These are phyloP conservation scores for Diarsia dahlii DNA, from an alignment of 2,888 invertebrate genomes.

Conservation along the genomic window DNA sequence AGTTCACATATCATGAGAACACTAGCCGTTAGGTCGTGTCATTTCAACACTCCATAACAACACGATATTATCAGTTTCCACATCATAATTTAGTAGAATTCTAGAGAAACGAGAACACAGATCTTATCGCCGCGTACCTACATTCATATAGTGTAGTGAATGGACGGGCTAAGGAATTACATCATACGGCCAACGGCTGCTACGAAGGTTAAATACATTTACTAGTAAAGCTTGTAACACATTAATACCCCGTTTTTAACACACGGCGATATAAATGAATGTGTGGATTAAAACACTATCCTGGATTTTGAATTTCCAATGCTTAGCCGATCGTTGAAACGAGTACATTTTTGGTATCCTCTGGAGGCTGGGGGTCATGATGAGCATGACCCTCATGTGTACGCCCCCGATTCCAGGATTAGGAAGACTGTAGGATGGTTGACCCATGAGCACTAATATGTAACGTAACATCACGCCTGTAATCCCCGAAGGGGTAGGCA, in stretches of 20 bases:
- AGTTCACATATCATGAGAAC: not conserved
- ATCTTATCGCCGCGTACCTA: conserved; percentile 48
- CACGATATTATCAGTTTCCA: conserved; percentile 12
- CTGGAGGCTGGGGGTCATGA: too few relatives aligned
- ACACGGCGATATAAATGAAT: not conserved
- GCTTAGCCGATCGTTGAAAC: too few relatives aligned
- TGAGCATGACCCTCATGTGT: too few relatives aligned
- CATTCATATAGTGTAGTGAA: conserved; percentile 64
- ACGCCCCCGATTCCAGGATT: too few relatives aligned
- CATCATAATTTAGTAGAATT: conserved; percentile 43
- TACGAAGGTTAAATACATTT: conserved; percentile 26
- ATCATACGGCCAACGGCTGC: conserved; percentile 24
- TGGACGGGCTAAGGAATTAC: conserved; percentile 41
- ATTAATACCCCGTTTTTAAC: not conserved
- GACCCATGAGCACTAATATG: too few relatives aligned
- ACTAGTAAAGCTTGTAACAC: not conserved
- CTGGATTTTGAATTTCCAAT: not conserved
- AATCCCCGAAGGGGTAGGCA: too few relatives aligned
- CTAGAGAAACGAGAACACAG: conserved; percentile 35
- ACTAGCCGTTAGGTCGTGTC: not conserved
- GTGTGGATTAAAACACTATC: not conserved
- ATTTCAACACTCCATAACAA: conserved; percentile 10
- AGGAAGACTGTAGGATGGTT: too few relatives aligned
- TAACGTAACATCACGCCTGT: too few relatives aligned
- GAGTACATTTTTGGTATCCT: too few relatives aligned